Conservation (phyloP, 2,888 invertebrate genomes). For the Tetheella fluctuosa region DNA sequence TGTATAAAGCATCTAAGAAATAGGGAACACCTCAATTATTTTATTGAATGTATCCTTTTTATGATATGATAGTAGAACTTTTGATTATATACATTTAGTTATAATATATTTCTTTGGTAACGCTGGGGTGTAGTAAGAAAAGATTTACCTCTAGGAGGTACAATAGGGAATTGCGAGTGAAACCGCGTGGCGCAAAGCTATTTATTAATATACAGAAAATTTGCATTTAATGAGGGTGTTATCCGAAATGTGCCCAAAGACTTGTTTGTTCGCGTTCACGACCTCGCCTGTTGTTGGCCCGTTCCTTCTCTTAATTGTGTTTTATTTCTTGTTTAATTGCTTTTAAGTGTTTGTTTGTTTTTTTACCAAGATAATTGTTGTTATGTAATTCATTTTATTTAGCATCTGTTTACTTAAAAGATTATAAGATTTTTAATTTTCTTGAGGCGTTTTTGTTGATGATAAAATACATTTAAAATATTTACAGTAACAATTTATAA, state of each 20-base stretch:
- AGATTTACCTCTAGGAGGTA: too few relatives aligned
- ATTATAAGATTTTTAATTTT: background rate
- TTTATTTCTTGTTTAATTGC: slow-evolving; percentile 46
- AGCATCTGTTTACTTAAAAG: background rate
- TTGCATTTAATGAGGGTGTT: slow-evolving; percentile 61
- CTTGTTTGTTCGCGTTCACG: slow-evolving; percentile 45
- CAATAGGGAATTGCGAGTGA: too few relatives aligned
- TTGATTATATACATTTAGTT: too few relatives aligned
- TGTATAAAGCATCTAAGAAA: too few relatives aligned
- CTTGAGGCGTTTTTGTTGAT: background rate
- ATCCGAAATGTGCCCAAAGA: slow-evolving; percentile 45
- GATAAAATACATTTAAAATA: background rate
- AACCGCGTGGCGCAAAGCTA: too few relatives aligned
- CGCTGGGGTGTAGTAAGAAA: too few relatives aligned
- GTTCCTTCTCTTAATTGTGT: slow-evolving; percentile 34
- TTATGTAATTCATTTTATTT: background rate
- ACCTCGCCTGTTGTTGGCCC: slow-evolving; percentile 24
- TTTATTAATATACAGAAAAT: slow-evolving; percentile 59
- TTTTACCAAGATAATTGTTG: background rate
- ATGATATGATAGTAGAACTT: too few relatives aligned
- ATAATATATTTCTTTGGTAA: too few relatives aligned
- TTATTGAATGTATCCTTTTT: too few relatives aligned
- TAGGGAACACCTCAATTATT: too few relatives aligned
- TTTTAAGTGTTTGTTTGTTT: slow-evolving; percentile 21
- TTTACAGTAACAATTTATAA: too few relatives aligned